These are phyloP conservation scores for Spilosoma lubricipeda DNA, from an alignment of 2,888 invertebrate genomes.

Conservation along the genomic window DNA sequence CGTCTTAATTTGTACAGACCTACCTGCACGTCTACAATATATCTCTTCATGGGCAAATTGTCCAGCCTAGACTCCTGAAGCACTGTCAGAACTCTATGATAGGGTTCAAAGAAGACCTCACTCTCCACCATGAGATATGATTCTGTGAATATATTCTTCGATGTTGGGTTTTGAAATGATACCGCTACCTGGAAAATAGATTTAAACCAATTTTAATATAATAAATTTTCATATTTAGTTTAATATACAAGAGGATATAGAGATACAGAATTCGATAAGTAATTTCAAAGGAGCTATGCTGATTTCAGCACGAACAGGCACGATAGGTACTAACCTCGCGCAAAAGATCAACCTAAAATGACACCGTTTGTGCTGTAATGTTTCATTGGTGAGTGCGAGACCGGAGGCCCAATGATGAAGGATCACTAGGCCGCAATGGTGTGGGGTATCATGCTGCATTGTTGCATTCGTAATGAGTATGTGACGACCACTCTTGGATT, in stretches of 20 bases:
- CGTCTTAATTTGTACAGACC: neutral
- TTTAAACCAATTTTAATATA: neutral
- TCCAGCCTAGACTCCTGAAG: slow-evolving; percentile 86
- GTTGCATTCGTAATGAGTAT: too few relatives aligned
- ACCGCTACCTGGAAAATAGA: slow-evolving; percentile 71
- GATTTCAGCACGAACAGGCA: too few relatives aligned
- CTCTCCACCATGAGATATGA: slow-evolving; percentile 90
- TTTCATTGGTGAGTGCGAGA: too few relatives aligned
- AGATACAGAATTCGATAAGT: too few relatives aligned
- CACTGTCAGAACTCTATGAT: slow-evolving; percentile 90
- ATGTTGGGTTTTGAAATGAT: slow-evolving; percentile 74
- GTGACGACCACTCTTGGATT: too few relatives aligned
- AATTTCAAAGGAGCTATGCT: too few relatives aligned
- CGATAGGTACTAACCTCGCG: too few relatives aligned
- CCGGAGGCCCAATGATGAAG: too few relatives aligned
- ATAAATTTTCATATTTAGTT: neutral
- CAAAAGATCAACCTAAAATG: too few relatives aligned
- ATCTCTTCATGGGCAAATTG: slow-evolving; percentile 89
- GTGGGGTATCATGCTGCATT: too few relatives aligned
- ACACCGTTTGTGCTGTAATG: too few relatives aligned
- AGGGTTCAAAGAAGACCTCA: slow-evolving; percentile 93
- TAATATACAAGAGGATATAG: neutral
- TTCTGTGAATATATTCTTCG: slow-evolving; percentile 68
- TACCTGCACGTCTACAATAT: slow-evolving; percentile 88
- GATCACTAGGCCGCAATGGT: too few relatives aligned